These are phyloP conservation scores for Steatornis caripensis DNA, from an alignment of 2,113 vertebrate species.

Conservation along the genomic window DNA sequence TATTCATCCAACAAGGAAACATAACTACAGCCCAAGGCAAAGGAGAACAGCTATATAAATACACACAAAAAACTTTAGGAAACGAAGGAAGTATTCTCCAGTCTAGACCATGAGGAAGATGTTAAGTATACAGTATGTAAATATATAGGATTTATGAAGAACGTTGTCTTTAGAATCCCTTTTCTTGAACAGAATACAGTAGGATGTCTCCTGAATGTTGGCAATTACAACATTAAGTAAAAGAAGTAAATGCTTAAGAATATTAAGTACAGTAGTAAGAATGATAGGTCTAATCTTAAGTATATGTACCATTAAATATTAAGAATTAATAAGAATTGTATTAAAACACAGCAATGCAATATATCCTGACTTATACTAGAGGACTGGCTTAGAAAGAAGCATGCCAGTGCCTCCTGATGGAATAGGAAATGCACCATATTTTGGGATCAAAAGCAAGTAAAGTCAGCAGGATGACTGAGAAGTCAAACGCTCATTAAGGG, in stretches of 20 bases:
- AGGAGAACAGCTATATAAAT: not conserved
- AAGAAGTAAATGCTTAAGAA: not conserved
- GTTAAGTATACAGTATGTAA: not conserved
- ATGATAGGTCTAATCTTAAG: not conserved
- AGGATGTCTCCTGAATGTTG: not conserved
- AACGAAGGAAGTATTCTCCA: not conserved
- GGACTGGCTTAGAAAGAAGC: not conserved
- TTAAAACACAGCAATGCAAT: not conserved
- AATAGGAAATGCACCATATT: not conserved
- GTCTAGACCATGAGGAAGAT: not conserved
- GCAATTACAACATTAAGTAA: not conserved
- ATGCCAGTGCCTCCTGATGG: not conserved
- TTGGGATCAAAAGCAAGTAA: not conserved
- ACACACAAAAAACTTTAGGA: not conserved
- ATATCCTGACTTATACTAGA: not conserved
- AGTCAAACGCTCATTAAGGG: not conserved
- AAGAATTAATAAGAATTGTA: not conserved
- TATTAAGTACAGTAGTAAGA: not conserved
- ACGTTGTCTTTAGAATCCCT: not conserved
- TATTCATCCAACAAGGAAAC: conserved; percentile 24
- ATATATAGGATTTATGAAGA: not conserved
- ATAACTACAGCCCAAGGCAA: conserved; percentile 32
- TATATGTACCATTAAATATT: not conserved
- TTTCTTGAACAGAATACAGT: not conserved
- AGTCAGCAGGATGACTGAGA: not conserved